These are phyloP conservation scores for Drosophila nannoptera DNA, from an alignment of 1,140 invertebrate genomes.

Conservation along the genomic window DNA sequence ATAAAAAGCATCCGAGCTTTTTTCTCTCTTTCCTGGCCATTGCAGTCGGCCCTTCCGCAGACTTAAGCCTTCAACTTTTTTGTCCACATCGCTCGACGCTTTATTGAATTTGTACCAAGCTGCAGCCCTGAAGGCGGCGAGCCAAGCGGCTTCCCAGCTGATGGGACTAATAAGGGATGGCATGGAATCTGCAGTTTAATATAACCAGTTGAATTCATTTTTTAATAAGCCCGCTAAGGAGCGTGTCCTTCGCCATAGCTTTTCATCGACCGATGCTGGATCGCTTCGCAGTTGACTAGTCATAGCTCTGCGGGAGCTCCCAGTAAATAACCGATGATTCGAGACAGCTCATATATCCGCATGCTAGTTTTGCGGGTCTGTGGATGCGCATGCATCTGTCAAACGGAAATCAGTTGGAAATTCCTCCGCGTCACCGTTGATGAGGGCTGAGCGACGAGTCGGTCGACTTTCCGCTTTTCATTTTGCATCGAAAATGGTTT, in stretches of 20 bases:
- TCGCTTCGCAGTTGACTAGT: not conserved
- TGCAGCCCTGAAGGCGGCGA: not conserved
- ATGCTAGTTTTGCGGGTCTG: not conserved
- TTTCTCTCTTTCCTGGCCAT: not conserved
- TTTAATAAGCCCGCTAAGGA: too few species aligned
- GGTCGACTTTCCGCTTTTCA: constrained; percentile 24
- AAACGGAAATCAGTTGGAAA: constrained; percentile 48
- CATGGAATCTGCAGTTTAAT: too few species aligned
- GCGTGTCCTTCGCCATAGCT: too few species aligned
- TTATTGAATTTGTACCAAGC: constrained; percentile 33
- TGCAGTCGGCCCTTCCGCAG: not conserved
- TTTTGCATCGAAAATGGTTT: constrained; percentile 54
- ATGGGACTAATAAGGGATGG: too few species aligned
- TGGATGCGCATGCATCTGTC: constrained; percentile 24
- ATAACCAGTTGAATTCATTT: too few species aligned
- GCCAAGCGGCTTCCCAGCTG: too few species aligned
- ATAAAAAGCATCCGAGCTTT: constrained; percentile 46
- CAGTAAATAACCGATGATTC: not conserved
- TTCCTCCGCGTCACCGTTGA: constrained; percentile 1
- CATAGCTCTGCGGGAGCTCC: too few species aligned
- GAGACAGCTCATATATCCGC: constrained; percentile 8
- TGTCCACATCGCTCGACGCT: constrained; percentile 21
- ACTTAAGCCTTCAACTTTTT: constrained; percentile 13
- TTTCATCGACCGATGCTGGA: too few species aligned
- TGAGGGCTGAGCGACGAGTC: constrained; percentile 8